These are phyloP conservation scores for Nyctibius bracteatus DNA, from an alignment of 2,113 vertebrate species.

Conservation along the genomic window DNA sequence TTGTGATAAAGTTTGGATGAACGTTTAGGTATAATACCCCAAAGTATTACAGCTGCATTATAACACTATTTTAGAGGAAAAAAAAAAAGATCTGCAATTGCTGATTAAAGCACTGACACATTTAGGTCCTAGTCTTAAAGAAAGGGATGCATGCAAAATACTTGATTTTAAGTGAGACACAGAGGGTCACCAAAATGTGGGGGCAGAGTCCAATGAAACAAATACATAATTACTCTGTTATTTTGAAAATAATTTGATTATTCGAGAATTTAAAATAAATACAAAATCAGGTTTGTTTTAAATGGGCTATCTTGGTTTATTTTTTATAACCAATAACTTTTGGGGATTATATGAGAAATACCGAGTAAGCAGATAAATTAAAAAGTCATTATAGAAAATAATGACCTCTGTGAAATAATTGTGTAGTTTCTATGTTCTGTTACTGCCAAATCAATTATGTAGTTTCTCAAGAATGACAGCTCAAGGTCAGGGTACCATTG, in stretches of 20 bases:
- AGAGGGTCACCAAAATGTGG: neutral
- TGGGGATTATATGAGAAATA: neutral
- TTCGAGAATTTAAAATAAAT: neutral
- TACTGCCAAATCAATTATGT: neutral
- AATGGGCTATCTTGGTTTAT: neutral
- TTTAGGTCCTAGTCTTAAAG: neutral
- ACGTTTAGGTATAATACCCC: neutral
- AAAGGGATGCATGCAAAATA: neutral
- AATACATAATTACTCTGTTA: neutral
- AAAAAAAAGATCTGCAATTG: neutral
- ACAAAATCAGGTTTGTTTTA: neutral
- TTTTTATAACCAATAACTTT: neutral
- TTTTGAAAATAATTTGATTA: neutral
- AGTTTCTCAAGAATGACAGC: neutral
- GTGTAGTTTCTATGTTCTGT: neutral
- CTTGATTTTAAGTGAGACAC: neutral
- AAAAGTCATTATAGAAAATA: neutral
- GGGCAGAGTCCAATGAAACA: neutral
- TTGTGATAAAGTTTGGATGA: neutral
- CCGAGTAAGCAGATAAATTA: neutral
- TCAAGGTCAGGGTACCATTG: neutral
- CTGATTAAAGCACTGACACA: neutral
- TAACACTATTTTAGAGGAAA: neutral
- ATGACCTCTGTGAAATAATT: neutral
- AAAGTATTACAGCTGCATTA: neutral